Conservation (phyloP, 2,113 vertebrate genomes). For the Corythornis cristatus region DNA sequence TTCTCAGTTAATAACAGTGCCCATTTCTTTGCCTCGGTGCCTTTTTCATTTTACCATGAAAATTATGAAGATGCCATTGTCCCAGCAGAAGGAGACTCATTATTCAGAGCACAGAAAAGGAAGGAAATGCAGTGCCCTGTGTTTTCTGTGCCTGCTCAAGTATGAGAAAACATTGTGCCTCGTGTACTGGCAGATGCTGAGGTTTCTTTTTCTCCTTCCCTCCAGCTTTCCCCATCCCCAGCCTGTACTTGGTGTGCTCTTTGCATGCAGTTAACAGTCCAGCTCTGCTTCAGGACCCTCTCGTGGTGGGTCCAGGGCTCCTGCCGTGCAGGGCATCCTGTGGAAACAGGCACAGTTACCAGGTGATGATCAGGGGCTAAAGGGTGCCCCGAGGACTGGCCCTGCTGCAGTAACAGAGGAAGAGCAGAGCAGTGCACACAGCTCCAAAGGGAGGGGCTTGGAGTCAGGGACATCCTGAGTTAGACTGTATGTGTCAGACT, state of each 20-base stretch:
- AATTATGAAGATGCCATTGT: not conserved
- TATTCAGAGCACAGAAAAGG: not conserved
- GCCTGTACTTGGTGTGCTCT: not conserved
- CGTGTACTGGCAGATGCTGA: not conserved
- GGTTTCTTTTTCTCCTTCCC: not conserved
- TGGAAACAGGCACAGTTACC: not conserved
- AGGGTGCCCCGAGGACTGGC: not conserved
- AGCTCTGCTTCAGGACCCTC: not conserved
- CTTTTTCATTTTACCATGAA: not conserved
- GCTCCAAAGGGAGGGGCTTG: not conserved
- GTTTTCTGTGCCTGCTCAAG: not conserved
- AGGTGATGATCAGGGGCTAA: not conserved
- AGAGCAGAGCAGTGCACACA: not conserved
- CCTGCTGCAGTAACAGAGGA: not conserved
- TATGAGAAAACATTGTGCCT: not conserved
- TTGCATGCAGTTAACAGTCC: not conserved
- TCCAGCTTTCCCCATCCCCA: not conserved
- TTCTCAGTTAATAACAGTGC: not conserved
- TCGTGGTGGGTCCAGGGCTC: not conserved
- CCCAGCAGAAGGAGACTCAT: not conserved
- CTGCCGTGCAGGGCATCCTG: not conserved
- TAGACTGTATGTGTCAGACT: conserved; percentile 29
- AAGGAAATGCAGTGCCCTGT: not conserved
- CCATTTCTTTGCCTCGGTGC: not conserved
- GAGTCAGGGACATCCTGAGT: conserved; percentile 17